phyloP scores from a whole-genome alignment of 2,888 invertebrate species.

The Neoascia interrupta region DNA sequence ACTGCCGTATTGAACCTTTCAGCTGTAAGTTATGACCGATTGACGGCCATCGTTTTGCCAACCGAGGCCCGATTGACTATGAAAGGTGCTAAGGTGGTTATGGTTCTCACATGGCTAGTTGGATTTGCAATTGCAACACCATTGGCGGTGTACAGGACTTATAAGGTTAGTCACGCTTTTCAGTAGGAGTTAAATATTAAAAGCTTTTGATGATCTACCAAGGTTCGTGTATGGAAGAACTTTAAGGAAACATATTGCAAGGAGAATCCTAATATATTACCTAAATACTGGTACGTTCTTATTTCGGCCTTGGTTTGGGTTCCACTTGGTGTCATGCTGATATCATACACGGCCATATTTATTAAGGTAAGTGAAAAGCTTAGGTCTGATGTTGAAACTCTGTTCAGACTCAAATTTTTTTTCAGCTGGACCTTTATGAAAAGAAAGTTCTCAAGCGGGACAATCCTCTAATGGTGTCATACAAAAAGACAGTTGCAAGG shows the following conservation, averaged over 20 bases:
- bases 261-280: constrained; percentile 83
- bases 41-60: constrained; percentile 89
- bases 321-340: constrained; percentile 86
- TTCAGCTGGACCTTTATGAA: constrained; percentile 84
- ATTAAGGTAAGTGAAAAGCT: constrained; percentile 81
- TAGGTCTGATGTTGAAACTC: background rate
- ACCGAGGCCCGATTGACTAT: constrained; percentile 85
- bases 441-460: constrained; percentile 83
- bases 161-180: constrained; percentile 81
- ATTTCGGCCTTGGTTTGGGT: constrained; percentile 88
- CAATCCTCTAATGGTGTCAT: constrained; percentile 83
- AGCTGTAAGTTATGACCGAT: constrained; percentile 89
- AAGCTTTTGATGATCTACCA: constrained; percentile 63
- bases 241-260: constrained; percentile 88
- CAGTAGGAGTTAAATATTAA: background rate
- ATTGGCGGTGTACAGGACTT: constrained; percentile 83
- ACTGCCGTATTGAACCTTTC: constrained; percentile 89
- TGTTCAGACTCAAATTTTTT: constrained; percentile 64
- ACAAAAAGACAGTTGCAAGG: constrained; percentile 85
- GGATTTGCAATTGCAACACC: constrained; percentile 84
- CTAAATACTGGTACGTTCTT: constrained; percentile 89
- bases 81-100: constrained; percentile 84
- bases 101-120: constrained; percentile 84
- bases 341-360: constrained; percentile 87
- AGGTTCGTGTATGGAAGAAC: constrained; percentile 88